Percentiles rank a stretch among this genome's conserved stretches.
phyloP scores from a whole-genome alignment of 2,113 vertebrate species.

The Anhinga anhinga region DNA sequence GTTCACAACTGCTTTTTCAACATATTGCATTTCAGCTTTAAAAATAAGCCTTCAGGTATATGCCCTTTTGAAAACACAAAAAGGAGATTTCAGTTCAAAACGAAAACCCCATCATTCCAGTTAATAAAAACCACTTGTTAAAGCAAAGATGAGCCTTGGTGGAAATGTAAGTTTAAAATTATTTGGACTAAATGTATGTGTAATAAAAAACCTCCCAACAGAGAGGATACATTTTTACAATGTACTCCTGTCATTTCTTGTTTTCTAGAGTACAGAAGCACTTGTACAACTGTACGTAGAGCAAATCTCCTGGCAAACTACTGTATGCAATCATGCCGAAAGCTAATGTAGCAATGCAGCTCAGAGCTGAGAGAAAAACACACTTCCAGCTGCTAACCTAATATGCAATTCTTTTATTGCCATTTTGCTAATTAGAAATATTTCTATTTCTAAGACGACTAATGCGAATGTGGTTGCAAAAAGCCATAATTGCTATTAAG shows the following conservation, averaged over 20 bases:
- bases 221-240: slow-evolving; percentile 65
- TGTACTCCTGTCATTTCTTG: slow-evolving; percentile 70
- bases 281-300: slow-evolving; percentile 10
- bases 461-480: neutral
- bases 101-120: slow-evolving; percentile 58
- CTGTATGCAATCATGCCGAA: neutral
- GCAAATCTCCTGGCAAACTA: slow-evolving; percentile 27
- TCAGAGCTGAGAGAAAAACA: neutral
- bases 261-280: slow-evolving; percentile 57
- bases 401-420: neutral
- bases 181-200: slow-evolving; percentile 67
- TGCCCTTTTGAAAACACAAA: slow-evolving; percentile 63
- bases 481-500: neutral
- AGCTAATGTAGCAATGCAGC: neutral
- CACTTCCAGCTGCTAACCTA: neutral
- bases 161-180: slow-evolving; percentile 76
- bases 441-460: neutral
- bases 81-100: slow-evolving; percentile 63
- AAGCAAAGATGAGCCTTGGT: slow-evolving; percentile 69
- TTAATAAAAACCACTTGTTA: slow-evolving; percentile 73
- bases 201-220: slow-evolving; percentile 74
- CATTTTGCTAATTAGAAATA: slow-evolving; percentile 22
- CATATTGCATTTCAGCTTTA: slow-evolving; percentile 70
- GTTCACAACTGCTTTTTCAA: slow-evolving; percentile 64
- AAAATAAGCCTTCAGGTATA: slow-evolving; percentile 70